Conservation (phyloP, 2,888 invertebrate species). For the Papilio gigon region DNA sequence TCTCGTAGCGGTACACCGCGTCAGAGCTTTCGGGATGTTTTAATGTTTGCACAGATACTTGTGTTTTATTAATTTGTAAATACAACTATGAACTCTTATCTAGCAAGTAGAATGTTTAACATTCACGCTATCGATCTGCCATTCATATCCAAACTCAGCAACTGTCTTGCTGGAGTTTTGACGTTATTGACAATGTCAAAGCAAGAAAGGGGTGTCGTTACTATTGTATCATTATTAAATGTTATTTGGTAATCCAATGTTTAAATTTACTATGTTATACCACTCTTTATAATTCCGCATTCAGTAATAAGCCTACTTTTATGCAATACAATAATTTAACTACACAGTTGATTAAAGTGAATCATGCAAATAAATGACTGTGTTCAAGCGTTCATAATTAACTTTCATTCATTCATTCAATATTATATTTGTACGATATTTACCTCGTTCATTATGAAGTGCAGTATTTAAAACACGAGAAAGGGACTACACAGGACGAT, state of each 20-base stretch:
- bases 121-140: background rate
- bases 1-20: conserved; percentile 32
- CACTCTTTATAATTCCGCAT: background rate
- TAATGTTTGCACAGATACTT: conserved; percentile 28
- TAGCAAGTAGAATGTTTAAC: background rate
- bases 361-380: conserved; percentile 10
- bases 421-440: conserved; percentile 6
- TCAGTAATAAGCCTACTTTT: background rate
- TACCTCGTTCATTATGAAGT: conserved; percentile 6
- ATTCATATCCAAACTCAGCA: background rate
- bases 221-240: too few species aligned
- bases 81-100: conserved; percentile 1
- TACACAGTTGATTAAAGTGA: conserved; percentile 8
- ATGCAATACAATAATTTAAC: background rate
- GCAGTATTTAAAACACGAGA: conserved; percentile 17
- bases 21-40: conserved; percentile 27
- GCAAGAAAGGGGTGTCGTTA: too few species aligned
- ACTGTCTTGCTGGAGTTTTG: background rate
- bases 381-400: background rate
- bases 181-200: background rate
- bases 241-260: background rate
- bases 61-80: conserved; percentile 29
- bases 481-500: conserved; percentile 14
- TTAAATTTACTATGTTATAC: background rate
- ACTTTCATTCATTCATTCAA: conserved; percentile 1